These are phyloP conservation scores for Mustela lutreola DNA, from an alignment of 2,113 vertebrate genomes.

Conservation along the genomic window DNA sequence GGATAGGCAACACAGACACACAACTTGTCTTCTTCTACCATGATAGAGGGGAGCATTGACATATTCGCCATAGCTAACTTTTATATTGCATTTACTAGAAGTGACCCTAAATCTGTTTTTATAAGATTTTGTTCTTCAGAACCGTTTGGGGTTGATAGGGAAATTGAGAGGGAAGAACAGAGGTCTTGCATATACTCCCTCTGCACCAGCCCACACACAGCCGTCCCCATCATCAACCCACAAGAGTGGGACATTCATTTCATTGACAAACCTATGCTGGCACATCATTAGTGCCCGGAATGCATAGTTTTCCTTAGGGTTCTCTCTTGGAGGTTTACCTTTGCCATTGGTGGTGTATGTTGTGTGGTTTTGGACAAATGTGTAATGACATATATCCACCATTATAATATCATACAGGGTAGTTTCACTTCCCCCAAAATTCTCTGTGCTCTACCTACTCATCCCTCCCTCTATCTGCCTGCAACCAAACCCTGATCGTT, in stretches of 20 bases:
- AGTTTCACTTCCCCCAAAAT: not conserved
- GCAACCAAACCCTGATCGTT: not conserved
- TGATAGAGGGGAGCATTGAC: too few species aligned
- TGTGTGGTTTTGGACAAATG: not conserved
- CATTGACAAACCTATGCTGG: not conserved
- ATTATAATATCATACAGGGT: not conserved
- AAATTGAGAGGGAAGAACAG: not conserved
- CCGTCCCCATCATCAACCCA: not conserved
- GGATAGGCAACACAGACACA: not conserved
- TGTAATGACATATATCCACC: not conserved
- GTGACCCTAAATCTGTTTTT: not conserved
- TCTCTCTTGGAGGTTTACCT: not conserved
- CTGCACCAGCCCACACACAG: rapidly evolving
- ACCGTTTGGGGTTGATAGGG: too few species aligned
- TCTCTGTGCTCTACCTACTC: not conserved
- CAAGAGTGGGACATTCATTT: not conserved
- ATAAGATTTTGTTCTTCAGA: not conserved
- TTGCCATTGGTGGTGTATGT: not conserved
- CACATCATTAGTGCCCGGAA: not conserved
- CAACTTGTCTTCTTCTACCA: not conserved
- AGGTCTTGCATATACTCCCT: not conserved
- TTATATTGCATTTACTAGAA: not conserved
- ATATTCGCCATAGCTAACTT: not conserved
- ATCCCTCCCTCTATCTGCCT: not conserved
- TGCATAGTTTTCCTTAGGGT: not conserved